Conservation (phyloP, 2,888 invertebrate genomes). For the Nemotelus nigrinus region DNA sequence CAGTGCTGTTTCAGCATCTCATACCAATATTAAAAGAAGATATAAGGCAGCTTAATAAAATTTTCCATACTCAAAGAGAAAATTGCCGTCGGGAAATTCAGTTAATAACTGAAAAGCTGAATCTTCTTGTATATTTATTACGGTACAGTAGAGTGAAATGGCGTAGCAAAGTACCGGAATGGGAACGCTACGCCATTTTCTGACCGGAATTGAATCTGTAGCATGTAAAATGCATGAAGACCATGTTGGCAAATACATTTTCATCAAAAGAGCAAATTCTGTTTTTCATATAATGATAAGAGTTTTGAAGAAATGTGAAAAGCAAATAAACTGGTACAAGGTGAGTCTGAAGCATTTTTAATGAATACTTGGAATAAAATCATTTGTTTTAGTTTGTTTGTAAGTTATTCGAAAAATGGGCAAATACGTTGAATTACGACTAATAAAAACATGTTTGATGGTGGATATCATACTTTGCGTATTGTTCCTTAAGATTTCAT, state of each 20-base stretch:
- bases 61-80: slow-evolving; percentile 24
- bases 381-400: too few relatives aligned
- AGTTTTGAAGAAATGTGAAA: too few relatives aligned
- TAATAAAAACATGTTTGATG: too few relatives aligned
- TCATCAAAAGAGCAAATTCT: too few relatives aligned
- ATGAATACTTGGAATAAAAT: too few relatives aligned
- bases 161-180: background rate
- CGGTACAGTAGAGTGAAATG: background rate
- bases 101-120: slow-evolving; percentile 30
- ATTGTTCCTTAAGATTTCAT: too few relatives aligned
- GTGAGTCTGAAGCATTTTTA: too few relatives aligned
- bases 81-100: slow-evolving; percentile 24
- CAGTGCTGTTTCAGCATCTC: background rate
- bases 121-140: slow-evolving; percentile 22
- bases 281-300: too few relatives aligned
- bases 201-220: background rate
- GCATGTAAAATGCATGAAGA: background rate
- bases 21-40: background rate
- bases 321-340: too few relatives aligned
- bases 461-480: too few relatives aligned
- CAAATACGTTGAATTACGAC: too few relatives aligned
- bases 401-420: too few relatives aligned
- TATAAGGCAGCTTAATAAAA: slow-evolving; percentile 8
- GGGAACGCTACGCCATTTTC: background rate
- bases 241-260: background rate